These are phyloP conservation scores for Mycteria americana DNA, from an alignment of 2,797 vertebrate genomes.

Conservation along the genomic window DNA sequence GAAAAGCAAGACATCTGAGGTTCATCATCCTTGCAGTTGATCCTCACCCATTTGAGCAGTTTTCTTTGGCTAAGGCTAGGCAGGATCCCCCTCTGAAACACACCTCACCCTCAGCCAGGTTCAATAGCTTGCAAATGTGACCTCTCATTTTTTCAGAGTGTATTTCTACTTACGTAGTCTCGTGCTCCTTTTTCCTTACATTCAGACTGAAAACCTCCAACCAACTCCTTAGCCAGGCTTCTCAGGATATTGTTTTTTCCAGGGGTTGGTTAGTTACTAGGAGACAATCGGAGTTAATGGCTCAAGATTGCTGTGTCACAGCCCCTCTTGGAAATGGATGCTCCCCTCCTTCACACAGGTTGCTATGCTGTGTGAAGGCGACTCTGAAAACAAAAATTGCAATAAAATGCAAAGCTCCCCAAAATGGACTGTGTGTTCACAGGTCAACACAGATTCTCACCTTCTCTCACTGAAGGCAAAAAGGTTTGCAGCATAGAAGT, in stretches of 20 bases:
- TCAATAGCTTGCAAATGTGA: neutral
- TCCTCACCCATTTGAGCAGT: neutral
- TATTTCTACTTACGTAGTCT: neutral
- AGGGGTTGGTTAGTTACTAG: neutral
- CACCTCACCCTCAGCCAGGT: neutral
- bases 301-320: neutral
- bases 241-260: neutral
- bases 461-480: neutral
- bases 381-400: neutral
- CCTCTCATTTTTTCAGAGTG: neutral
- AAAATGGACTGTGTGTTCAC: neutral
- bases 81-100: neutral
- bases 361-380: neutral
- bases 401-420: neutral
- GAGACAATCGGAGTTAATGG: neutral
- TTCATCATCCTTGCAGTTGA: neutral
- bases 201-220: neutral
- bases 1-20: neutral
- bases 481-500: neutral
- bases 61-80: neutral
- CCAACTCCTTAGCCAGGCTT: neutral
- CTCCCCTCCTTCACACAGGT: neutral
- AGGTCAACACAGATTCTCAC: neutral
- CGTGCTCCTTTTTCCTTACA: neutral
- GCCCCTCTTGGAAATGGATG: neutral